Evolutionary conservation across 2,113 vertebrate species (phyloP).

Genomic region (Rattus rattus): DNA sequence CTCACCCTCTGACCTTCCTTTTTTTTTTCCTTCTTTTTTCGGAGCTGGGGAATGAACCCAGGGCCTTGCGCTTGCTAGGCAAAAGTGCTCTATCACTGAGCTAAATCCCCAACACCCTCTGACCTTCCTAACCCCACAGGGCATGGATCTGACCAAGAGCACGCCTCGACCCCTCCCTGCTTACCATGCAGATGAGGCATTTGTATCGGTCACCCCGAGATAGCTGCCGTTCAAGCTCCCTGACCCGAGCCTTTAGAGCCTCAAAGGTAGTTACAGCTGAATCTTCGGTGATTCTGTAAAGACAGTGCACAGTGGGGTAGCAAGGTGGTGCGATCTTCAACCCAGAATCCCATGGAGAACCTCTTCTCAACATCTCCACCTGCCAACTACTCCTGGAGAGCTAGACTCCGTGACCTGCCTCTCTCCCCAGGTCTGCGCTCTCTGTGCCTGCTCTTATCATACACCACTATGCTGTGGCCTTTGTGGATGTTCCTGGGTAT

Average conservation of each 20-base stretch:
- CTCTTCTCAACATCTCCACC: background rate
- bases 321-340: background rate
- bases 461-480: background rate
- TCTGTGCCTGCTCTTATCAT: background rate
- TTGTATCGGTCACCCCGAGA: slow-evolving; percentile 99
- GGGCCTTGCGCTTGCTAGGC: too few species aligned
- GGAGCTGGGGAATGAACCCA: too few species aligned
- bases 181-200: slow-evolving; percentile 99
- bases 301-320: slow-evolving; percentile 44
- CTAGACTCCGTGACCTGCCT: too few species aligned
- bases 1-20: background rate
- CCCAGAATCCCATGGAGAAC: background rate
- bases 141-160: background rate
- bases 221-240: slow-evolving; percentile 98
- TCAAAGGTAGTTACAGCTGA: slow-evolving; percentile 98
- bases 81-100: too few species aligned
- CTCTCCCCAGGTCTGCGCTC: background rate
- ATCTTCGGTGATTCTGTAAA: slow-evolving; percentile 96
- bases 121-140: background rate
- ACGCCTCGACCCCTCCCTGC: slow-evolving; percentile 70
- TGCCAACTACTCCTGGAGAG: too few species aligned
- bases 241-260: slow-evolving; percentile 98
- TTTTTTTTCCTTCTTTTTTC: too few species aligned
- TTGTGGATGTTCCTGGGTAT: background rate
- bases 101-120: too few species aligned